These are phyloP conservation scores for Yponomeuta cagnagella DNA, from an alignment of 2,888 invertebrate genomes.

Conservation along the genomic window DNA sequence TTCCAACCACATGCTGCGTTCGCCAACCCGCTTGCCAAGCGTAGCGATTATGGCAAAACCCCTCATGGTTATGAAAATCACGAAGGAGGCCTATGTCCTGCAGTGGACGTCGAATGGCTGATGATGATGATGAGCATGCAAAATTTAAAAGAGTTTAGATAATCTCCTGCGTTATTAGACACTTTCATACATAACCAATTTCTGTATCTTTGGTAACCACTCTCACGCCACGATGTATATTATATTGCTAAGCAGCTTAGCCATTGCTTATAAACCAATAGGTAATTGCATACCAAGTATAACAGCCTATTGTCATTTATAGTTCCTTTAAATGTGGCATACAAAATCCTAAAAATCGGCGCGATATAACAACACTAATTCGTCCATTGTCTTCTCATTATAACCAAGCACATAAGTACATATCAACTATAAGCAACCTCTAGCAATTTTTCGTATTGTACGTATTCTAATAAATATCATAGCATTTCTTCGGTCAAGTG, in stretches of 20 bases:
- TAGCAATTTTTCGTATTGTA: neutral
- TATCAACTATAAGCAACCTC: neutral
- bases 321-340: neutral
- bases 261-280: neutral
- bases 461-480: too few species aligned
- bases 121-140: too few species aligned
- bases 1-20: too few species aligned
- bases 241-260: neutral
- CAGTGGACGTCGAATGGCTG: too few species aligned
- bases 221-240: neutral
- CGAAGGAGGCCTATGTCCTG: too few species aligned
- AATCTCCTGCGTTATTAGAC: neutral
- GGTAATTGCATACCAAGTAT: neutral
- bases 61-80: too few species aligned
- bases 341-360: neutral
- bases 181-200: neutral
- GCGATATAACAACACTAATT: neutral
- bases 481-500: too few species aligned
- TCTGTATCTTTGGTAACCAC: neutral
- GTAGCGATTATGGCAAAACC: too few species aligned
- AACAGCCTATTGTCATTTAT: neutral
- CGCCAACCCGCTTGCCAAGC: too few species aligned
- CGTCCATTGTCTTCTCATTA: neutral
- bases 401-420: neutral
- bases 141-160: too few species aligned